These are phyloP conservation scores for Drosophila pectinifera DNA, from an alignment of 1,140 invertebrate species.

Conservation along the genomic window DNA sequence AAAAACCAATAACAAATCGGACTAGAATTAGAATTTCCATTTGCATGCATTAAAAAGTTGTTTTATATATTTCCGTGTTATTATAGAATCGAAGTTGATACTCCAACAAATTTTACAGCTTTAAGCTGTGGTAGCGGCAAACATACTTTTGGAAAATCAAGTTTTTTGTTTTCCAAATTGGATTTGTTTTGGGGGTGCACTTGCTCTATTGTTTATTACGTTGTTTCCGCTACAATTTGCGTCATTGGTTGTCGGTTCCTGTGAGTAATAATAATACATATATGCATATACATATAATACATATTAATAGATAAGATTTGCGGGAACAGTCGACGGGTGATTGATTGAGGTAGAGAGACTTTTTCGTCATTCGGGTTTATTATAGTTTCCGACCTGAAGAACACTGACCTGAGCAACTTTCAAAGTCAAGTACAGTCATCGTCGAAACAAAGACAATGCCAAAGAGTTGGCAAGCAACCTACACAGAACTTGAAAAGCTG, in stretches of 20 bases:
- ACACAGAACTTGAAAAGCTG: slow-evolving; percentile 27
- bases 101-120: background rate
- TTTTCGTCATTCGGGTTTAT: background rate
- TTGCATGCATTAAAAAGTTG: slow-evolving; percentile 14
- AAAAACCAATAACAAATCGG: slow-evolving; percentile 4
- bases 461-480: slow-evolving; percentile 8
- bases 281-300: no score
- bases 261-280: slow-evolving; percentile 26
- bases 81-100: slow-evolving; percentile 10
- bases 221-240: slow-evolving; percentile 23
- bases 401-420: slow-evolving; percentile 13
- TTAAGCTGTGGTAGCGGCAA: background rate
- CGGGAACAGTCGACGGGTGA: background rate
- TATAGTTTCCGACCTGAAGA: background rate
- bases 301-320: slow-evolving; percentile 40
- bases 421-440: slow-evolving; percentile 43
- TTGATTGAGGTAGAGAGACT: background rate
- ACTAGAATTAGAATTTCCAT: slow-evolving; percentile 12
- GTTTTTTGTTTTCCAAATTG: slow-evolving; percentile 8
- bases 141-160: slow-evolving; percentile 22
- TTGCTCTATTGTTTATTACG: slow-evolving; percentile 27
- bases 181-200: background rate
- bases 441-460: slow-evolving; percentile 16
- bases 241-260: slow-evolving; percentile 14
- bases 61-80: slow-evolving; percentile 38